Conservation (phyloP, 2,888 invertebrate species). For the Acrobasis consociella region DNA sequence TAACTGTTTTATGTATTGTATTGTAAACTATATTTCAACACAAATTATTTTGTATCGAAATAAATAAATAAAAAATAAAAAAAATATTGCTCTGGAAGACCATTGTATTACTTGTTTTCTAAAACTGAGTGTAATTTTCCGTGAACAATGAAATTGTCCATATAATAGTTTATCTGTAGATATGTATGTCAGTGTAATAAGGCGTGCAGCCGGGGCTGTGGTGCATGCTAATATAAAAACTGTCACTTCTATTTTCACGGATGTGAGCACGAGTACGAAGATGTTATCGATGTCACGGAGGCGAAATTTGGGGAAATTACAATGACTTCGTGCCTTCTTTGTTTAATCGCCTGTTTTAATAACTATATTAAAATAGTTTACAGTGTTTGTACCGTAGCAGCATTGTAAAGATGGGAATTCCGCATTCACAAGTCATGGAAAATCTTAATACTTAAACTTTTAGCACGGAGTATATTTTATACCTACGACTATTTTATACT, state of each 20-base stretch:
- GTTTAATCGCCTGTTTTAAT: conserved; percentile 12
- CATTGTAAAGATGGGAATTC: neutral
- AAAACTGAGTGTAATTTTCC: neutral
- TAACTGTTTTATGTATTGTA: no score
- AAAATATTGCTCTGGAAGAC: no score
- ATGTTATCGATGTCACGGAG: conserved; percentile 73
- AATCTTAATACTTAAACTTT: no score
- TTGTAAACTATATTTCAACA: no score
- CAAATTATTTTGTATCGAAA: no score
- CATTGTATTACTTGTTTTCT: neutral
- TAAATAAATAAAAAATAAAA: no score
- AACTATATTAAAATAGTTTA: conserved; percentile 8
- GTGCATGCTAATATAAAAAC: conserved; percentile 43
- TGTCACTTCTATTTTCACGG: conserved; percentile 62
- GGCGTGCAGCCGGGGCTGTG: conserved; percentile 39
- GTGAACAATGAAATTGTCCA: conserved; percentile 1
- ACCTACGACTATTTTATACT: no score
- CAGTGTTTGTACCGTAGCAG: neutral
- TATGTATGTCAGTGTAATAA: conserved; percentile 59
- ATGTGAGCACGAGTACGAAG: conserved; percentile 57
- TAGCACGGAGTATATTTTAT: no score
- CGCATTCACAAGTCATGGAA: no score
- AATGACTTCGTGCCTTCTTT: conserved; percentile 13
- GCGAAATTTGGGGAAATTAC: conserved; percentile 60
- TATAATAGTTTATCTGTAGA: conserved; percentile 27